phyloP scores from a whole-genome alignment of 2,113 vertebrate genomes.

The Phoenicopterus ruber region DNA sequence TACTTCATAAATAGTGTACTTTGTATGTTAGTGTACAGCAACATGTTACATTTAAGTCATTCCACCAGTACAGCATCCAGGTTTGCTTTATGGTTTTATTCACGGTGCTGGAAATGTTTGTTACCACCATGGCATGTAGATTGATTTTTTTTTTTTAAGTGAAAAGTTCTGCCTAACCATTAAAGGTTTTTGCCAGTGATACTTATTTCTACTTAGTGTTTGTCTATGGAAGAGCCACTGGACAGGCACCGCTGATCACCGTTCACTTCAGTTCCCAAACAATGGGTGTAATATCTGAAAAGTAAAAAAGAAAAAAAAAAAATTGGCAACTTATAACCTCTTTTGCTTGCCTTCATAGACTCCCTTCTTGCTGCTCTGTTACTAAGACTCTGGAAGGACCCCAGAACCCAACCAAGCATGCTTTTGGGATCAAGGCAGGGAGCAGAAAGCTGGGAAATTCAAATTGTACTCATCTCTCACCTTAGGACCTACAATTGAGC shows the following conservation, averaged over 20 bases:
- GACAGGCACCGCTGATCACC: neutral
- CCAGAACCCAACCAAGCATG: neutral
- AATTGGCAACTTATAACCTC: neutral
- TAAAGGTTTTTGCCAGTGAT: neutral
- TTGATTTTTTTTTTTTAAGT: neutral
- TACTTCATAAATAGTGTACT: neutral
- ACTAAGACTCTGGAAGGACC: neutral
- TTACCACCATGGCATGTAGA: neutral
- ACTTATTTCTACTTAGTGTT: neutral
- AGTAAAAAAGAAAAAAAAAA: neutral
- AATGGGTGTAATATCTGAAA: neutral
- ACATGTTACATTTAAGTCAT: neutral
- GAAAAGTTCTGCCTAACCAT: neutral
- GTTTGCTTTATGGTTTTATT: neutral
- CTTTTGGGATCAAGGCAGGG: neutral
- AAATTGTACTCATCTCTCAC: neutral
- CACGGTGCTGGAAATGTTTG: neutral
- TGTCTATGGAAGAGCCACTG: neutral
- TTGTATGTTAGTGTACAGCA: neutral
- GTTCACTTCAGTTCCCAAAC: neutral
- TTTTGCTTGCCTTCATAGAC: neutral
- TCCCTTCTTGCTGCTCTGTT: neutral
- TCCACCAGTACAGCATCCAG: neutral
- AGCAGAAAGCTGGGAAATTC: neutral
- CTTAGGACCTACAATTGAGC: neutral